Conservation (phyloP, 53 echinoderm and acorn worm genomes). For the Luidia sarsii region DNA sequence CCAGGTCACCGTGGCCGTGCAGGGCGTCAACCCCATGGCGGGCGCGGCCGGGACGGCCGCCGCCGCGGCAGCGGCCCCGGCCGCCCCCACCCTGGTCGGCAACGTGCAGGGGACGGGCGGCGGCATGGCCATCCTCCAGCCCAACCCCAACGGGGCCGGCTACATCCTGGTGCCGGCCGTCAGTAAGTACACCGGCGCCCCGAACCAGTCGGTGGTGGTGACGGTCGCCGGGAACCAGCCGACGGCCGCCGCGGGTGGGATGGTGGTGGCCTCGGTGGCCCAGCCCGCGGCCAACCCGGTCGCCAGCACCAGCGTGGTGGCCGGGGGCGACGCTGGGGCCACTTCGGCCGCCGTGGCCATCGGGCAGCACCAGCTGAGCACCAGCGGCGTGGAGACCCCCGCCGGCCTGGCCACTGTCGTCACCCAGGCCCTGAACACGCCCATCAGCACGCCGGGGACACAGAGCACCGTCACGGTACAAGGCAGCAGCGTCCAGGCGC, state of each 20-base stretch:
- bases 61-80: constrained; percentile 16
- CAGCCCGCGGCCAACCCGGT: not conserved
- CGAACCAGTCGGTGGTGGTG: constrained; percentile 38
- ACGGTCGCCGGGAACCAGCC: constrained; percentile 32
- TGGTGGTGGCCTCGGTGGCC: not conserved
- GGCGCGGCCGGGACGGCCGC: constrained; percentile 23
- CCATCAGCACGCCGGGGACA: constrained; percentile 72
- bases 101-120: constrained; percentile 20
- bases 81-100: constrained; percentile 26
- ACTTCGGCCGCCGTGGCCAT: not conserved
- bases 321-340: not conserved
- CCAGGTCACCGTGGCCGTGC: constrained; percentile 46
- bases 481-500: constrained; percentile 36
- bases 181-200: constrained; percentile 25
- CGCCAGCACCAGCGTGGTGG: not conserved
- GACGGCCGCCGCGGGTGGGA: not conserved
- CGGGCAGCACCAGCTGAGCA: constrained; percentile 65
- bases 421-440: constrained; percentile 80
- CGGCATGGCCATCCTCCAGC: constrained; percentile 54
- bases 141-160: constrained; percentile 51
- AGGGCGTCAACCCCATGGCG: constrained; percentile 43
- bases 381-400: constrained; percentile 65
- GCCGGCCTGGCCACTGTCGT: constrained; percentile 63
- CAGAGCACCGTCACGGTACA: constrained; percentile 66
- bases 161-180: constrained; percentile 53